phyloP scores from a whole-genome alignment of 2,888 invertebrate species.

The Laothoe populi region DNA sequence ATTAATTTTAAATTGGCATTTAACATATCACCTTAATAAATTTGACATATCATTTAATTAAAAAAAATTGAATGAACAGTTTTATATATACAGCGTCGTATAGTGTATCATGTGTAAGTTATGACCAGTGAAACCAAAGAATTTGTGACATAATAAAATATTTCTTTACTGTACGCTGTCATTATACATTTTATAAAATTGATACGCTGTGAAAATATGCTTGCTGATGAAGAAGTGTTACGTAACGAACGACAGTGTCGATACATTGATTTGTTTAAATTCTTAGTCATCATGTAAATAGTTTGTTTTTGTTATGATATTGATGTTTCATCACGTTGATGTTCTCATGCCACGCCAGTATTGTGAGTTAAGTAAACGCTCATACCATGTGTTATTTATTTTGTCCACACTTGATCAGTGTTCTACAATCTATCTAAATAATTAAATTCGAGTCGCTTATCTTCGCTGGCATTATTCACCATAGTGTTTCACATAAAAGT shows the following conservation, averaged over 20 bases:
- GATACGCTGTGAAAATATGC: slow-evolving; percentile 25
- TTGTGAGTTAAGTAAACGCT: slow-evolving; percentile 47
- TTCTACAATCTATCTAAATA: slow-evolving; percentile 32
- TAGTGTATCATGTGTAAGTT: slow-evolving; percentile 24
- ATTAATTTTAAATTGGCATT: slow-evolving; percentile 47
- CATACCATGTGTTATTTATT: slow-evolving; percentile 37
- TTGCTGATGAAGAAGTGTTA: slow-evolving; percentile 28
- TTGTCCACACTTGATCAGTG: slow-evolving; percentile 33
- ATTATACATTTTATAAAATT: slow-evolving; percentile 30
- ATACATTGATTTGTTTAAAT: slow-evolving; percentile 69
- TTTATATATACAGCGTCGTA: slow-evolving; percentile 27
- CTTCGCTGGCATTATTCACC: slow-evolving; percentile 61
- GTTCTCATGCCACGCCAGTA: slow-evolving; percentile 66
- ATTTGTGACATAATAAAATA: slow-evolving; percentile 27
- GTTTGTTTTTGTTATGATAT: slow-evolving; percentile 77
- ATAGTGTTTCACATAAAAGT: slow-evolving; percentile 72
- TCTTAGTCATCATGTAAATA: slow-evolving; percentile 66
- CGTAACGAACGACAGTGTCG: slow-evolving; percentile 49
- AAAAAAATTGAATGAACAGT: slow-evolving; percentile 41
- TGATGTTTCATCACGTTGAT: slow-evolving; percentile 80
- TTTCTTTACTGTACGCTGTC: slow-evolving; percentile 31
- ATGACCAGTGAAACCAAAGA: slow-evolving; percentile 27
- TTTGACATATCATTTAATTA: slow-evolving; percentile 71
- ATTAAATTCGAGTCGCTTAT: slow-evolving; percentile 39
- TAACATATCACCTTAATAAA: slow-evolving; percentile 65